Evolutionary conservation across 2,888 invertebrate genomes (phyloP).

Genomic region (Tinea trinotella): DNA sequence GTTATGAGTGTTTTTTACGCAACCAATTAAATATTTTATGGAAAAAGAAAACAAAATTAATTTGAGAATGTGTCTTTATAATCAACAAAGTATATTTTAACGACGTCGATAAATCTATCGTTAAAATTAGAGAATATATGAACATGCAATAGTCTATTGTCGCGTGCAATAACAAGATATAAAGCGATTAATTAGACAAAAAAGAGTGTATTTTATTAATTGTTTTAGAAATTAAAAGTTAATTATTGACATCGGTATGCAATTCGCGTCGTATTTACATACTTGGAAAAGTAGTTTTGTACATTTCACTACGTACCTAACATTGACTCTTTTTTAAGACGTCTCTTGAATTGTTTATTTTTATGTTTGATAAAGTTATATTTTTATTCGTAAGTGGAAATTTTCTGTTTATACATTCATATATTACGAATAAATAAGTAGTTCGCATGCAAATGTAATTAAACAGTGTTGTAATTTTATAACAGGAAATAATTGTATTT

Average conservation of each 20-base stretch:
- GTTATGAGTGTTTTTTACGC: too few relatives aligned
- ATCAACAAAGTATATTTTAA: background rate
- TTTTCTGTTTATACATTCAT: too few relatives aligned
- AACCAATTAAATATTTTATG: too few relatives aligned
- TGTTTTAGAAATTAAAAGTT: slow-evolving; percentile 9
- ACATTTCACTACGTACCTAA: background rate
- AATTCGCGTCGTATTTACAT: background rate
- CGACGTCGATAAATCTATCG: background rate
- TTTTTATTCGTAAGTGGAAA: too few relatives aligned
- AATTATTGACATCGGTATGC: background rate
- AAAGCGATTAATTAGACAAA: background rate
- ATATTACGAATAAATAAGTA: background rate
- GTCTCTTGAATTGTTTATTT: background rate
- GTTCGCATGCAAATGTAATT: background rate
- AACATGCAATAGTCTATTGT: background rate
- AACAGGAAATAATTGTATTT: background rate
- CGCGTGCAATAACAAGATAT: background rate
- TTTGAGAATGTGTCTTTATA: too few relatives aligned
- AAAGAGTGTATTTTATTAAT: background rate
- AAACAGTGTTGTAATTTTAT: background rate
- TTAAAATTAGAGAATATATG: background rate
- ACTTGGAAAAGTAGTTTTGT: background rate
- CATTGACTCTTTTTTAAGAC: background rate
- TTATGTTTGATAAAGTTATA: too few relatives aligned
- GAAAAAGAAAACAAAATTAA: too few relatives aligned